These are phyloP conservation scores for Tipula lateralis DNA, from an alignment of 2,888 invertebrate species.

Conservation along the genomic window DNA sequence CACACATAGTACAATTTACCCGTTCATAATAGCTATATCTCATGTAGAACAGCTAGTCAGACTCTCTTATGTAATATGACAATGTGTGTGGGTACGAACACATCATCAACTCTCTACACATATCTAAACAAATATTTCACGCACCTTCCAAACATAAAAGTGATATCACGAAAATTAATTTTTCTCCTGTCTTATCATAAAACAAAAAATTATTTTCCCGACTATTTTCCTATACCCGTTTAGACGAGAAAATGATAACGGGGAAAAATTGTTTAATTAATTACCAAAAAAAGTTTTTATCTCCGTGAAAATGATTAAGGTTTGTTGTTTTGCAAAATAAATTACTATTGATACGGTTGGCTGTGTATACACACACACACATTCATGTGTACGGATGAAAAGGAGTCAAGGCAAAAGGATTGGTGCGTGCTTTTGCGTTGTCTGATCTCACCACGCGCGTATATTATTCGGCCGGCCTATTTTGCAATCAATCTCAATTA, in stretches of 20 bases:
- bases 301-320: slow-evolving; percentile 11
- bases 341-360: slow-evolving; percentile 20
- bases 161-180: slow-evolving; percentile 15
- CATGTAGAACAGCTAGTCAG: not conserved
- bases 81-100: no score
- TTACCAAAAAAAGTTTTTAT: not conserved
- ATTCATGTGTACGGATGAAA: not conserved
- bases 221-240: not conserved
- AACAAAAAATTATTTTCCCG: not conserved
- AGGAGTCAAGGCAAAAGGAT: slow-evolving; percentile 6
- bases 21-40: not conserved
- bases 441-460: not conserved
- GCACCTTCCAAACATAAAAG: not conserved
- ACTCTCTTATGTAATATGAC: not conserved
- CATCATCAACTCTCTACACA: not conserved
- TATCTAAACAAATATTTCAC: not conserved
- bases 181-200: slow-evolving; percentile 1
- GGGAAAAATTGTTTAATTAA: slow-evolving; percentile 11
- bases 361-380: no score
- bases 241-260: not conserved
- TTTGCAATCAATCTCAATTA: not conserved
- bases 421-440: no score
- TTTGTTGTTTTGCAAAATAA: not conserved
- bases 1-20: not conserved
- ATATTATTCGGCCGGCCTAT: not conserved